These are phyloP conservation scores for Arvicanthis niloticus DNA, from an alignment of 2,113 vertebrate genomes.

Conservation along the genomic window DNA sequence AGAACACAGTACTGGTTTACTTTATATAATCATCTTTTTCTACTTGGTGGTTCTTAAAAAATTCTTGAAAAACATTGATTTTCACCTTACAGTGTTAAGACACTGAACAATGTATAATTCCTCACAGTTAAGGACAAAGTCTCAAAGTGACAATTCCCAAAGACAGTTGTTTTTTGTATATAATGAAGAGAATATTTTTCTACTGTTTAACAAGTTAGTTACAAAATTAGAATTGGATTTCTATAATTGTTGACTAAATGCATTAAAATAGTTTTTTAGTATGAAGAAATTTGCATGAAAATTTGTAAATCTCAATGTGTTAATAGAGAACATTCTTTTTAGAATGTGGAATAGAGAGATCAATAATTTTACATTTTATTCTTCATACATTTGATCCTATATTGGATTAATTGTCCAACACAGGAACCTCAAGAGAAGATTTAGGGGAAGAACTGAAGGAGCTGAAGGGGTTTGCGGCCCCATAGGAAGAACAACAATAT, in stretches of 20 bases:
- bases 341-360: neutral
- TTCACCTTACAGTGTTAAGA: neutral
- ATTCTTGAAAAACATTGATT: neutral
- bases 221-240: neutral
- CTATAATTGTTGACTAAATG: neutral
- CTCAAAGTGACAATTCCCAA: neutral
- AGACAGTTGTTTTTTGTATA: neutral
- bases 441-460: too few species aligned
- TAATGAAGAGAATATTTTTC: neutral
- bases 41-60: neutral
- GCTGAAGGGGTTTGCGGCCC: too few species aligned
- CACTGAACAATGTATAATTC: neutral
- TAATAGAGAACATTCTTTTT: neutral
- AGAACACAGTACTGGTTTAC: neutral
- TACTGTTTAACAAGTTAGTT: neutral
- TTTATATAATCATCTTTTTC: neutral
- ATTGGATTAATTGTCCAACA: too few species aligned
- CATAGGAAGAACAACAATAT: too few species aligned
- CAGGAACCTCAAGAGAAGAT: too few species aligned
- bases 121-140: neutral
- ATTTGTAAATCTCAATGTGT: neutral
- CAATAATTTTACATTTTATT: neutral
- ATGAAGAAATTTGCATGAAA: neutral
- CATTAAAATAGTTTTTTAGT: neutral
- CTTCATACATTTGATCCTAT: neutral